A percentile compares a stretch with the other conserved stretches of the same genome.
These are phyloP conservation scores for Lithophane socia DNA, from an alignment of 2,888 invertebrate species.

Conservation along the genomic window DNA sequence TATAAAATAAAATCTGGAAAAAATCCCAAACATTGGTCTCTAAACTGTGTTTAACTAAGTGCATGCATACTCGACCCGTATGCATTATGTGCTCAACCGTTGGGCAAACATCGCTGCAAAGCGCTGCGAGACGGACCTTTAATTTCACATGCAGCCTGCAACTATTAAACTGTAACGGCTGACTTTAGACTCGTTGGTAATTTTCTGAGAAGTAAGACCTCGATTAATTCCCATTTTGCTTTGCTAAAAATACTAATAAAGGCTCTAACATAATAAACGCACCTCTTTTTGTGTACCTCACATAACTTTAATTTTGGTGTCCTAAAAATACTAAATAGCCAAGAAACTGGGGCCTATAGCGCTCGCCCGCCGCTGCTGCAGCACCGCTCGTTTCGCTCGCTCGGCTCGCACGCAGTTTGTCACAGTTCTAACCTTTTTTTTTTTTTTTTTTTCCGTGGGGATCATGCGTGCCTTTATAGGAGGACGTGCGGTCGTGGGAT, in stretches of 20 bases:
- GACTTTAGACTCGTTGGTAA: neutral
- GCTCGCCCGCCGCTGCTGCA: too few species aligned
- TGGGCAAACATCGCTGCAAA: conserved; percentile 38
- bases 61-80: conserved; percentile 30
- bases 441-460: too few species aligned
- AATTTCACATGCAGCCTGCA: conserved; percentile 25
- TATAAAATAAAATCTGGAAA: neutral
- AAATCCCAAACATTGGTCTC: conserved; percentile 11
- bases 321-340: neutral
- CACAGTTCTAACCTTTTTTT: neutral
- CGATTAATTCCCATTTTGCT: too few species aligned
- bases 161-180: conserved; percentile 23
- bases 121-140: conserved; percentile 17
- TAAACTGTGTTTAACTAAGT: conserved; percentile 24
- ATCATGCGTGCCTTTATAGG: too few species aligned
- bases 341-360: too few species aligned
- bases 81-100: conserved; percentile 37
- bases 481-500: too few species aligned
- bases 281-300: neutral
- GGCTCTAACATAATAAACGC: too few species aligned
- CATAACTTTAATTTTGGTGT: too few species aligned
- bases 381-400: too few species aligned
- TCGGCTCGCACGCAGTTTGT: too few species aligned
- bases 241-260: neutral
- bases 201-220: too few species aligned